These are phyloP conservation scores for Xiphophorus maculatus DNA, from an alignment of 2,113 vertebrate species.

Conservation along the genomic window DNA sequence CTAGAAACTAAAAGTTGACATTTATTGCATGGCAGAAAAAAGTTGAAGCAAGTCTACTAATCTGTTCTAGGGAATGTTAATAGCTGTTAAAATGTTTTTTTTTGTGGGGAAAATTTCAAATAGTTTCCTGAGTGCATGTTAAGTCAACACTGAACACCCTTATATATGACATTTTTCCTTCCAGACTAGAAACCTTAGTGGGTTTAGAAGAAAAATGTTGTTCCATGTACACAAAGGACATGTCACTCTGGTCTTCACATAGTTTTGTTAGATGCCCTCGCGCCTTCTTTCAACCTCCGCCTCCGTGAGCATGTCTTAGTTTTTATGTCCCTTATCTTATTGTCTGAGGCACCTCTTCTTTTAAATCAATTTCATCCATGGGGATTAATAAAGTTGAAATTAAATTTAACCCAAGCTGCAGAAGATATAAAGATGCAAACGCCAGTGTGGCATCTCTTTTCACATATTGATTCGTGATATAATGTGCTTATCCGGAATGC, in stretches of 20 bases:
- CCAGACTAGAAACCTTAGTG: background rate
- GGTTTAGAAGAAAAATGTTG: background rate
- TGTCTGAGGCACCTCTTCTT: slow-evolving; percentile 59
- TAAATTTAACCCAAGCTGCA: slow-evolving; percentile 49
- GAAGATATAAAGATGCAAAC: slow-evolving; percentile 60
- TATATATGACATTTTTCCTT: background rate
- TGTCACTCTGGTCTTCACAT: slow-evolving; percentile 23
- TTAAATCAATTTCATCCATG: slow-evolving; percentile 65
- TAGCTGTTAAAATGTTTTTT: background rate
- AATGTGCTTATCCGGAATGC: slow-evolving; percentile 74
- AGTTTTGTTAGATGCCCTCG: slow-evolving; percentile 11
- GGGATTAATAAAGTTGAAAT: slow-evolving; percentile 68
- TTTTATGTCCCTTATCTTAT: slow-evolving; percentile 57
- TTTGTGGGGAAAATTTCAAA: background rate
- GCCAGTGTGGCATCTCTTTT: slow-evolving; percentile 68
- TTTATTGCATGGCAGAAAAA: background rate
- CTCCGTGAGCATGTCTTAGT: slow-evolving; percentile 24
- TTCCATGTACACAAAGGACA: slow-evolving; percentile 21
- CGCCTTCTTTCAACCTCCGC: background rate
- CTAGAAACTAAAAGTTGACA: background rate
- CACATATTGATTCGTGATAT: slow-evolving; percentile 70
- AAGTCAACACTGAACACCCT: background rate
- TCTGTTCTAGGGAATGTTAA: background rate
- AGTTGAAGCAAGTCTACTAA: background rate
- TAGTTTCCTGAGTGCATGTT: background rate